Conservation (phyloP, 2,888 invertebrate species). For the Aphodius sticticus region DNA sequence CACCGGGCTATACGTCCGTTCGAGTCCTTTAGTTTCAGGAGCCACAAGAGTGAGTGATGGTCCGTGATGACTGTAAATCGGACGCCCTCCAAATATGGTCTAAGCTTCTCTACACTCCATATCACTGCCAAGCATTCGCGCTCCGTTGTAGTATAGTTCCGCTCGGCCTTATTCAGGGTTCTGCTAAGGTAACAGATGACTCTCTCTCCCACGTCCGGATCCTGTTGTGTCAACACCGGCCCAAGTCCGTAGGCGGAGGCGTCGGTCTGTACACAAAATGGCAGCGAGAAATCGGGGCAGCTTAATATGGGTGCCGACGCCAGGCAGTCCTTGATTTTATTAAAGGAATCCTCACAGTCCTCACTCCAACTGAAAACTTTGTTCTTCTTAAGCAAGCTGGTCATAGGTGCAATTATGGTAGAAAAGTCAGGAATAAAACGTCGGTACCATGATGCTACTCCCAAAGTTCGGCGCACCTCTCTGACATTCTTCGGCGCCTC, state of each 20-base stretch:
- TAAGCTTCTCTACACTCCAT: background rate
- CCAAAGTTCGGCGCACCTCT: constrained; percentile 44
- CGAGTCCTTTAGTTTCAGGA: no score
- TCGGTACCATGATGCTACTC: constrained; percentile 39
- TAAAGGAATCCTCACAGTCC: constrained; percentile 31
- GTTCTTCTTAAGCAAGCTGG: no score
- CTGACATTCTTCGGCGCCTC: constrained; percentile 43
- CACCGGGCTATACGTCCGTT: no score
- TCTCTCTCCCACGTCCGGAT: constrained; percentile 34
- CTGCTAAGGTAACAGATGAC: constrained; percentile 40
- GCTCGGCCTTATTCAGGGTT: constrained; percentile 35
- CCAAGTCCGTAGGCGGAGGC: constrained; percentile 42
- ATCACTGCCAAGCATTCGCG: constrained; percentile 19
- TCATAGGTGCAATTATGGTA: background rate
- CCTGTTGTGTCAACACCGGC: constrained; percentile 39
- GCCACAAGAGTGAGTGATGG: no score
- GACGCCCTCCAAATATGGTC: no score
- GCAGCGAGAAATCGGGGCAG: constrained; percentile 30
- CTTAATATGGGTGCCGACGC: constrained; percentile 31
- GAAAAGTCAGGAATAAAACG: constrained; percentile 30
- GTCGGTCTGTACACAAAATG: constrained; percentile 44
- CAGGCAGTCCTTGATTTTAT: constrained; percentile 28
- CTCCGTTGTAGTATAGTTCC: constrained; percentile 38
- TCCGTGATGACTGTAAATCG: no score
- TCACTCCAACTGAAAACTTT: constrained; percentile 19